Conservation (phyloP, 1,140 invertebrate genomes). For the Drosophila arawakana region DNA sequence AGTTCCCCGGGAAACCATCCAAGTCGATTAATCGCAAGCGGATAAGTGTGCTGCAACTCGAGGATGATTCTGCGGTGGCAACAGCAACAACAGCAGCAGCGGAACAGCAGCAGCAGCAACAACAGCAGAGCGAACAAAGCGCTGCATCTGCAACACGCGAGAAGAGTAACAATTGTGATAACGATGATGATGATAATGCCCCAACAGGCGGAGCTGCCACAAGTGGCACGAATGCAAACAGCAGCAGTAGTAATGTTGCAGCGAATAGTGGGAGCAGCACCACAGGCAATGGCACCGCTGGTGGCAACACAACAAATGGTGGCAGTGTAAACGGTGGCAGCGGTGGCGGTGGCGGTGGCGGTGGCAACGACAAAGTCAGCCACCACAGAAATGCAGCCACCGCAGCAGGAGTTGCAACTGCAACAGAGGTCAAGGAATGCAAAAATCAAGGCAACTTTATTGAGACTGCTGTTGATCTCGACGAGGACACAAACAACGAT, state of each 20-base stretch:
- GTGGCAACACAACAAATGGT: conserved; percentile 62
- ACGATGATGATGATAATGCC: conserved; percentile 76
- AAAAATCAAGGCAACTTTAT: conserved; percentile 44
- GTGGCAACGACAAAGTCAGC: conserved; percentile 34
- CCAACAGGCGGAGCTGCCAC: conserved; percentile 54
- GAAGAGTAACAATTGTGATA: conserved; percentile 80
- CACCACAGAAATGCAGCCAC: conserved; percentile 53
- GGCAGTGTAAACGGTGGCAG: conserved; percentile 66
- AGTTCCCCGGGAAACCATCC: conserved; percentile 93
- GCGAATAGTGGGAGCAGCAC: conserved; percentile 10
- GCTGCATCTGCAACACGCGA: conserved; percentile 54
- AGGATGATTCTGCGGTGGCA: conserved; percentile 83
- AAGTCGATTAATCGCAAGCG: conserved; percentile 93
- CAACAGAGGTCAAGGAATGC: conserved; percentile 45
- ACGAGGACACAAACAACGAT: conserved; percentile 42
- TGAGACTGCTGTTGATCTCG: conserved; percentile 18
- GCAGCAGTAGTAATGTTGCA: conserved; percentile 33
- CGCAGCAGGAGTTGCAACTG: conserved; percentile 2
- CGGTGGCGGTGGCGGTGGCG: conserved; percentile 56
- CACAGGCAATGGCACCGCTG: conserved; percentile 14
- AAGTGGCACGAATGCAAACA: conserved; percentile 28
- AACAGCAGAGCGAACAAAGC: conserved; percentile 49
- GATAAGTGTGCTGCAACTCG: conserved; percentile 89
- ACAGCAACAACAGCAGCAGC: conserved; percentile 44
- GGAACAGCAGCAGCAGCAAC: conserved; percentile 47